These are phyloP conservation scores for Channallabes apus DNA, from an alignment of 2,797 vertebrate species.

Conservation along the genomic window DNA sequence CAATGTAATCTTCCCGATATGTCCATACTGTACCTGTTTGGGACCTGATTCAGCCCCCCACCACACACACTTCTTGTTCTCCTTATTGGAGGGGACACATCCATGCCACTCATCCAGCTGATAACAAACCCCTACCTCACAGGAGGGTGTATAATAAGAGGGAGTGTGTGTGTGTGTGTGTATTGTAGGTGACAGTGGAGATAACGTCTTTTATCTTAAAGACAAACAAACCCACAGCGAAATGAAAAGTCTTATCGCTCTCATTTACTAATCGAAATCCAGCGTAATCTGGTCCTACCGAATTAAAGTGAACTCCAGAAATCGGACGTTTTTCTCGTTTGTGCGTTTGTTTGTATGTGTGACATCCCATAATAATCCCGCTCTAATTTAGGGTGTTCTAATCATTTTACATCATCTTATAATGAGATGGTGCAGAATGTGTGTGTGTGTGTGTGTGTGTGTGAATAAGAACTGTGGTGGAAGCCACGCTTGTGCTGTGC, in stretches of 20 bases:
- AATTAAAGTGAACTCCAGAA: background rate
- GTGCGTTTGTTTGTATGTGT: background rate
- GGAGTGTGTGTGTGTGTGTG: slow-evolving; percentile 1
- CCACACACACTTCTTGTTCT: background rate
- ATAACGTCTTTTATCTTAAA: slow-evolving; percentile 25
- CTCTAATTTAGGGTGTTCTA: no score
- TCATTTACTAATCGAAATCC: slow-evolving; percentile 20
- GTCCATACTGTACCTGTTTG: background rate
- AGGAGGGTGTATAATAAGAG: background rate
- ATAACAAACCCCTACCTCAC: background rate
- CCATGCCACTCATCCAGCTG: background rate
- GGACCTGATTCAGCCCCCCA: background rate
- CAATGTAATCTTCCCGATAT: background rate
- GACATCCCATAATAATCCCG: background rate
- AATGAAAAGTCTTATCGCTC: slow-evolving; percentile 25
- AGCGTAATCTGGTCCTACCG: background rate
- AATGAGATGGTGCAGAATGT: background rate
- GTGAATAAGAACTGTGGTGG: background rate
- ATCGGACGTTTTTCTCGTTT: background rate
- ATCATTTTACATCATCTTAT: background rate
- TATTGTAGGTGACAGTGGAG: background rate
- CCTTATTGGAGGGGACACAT: no score
- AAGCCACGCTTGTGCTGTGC: background rate
- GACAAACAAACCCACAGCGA: slow-evolving; percentile 18
- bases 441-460: background rate